Percentiles rank a stretch among this genome's conserved stretches.
These are phyloP conservation scores for Amphibalanus amphitrite DNA, from an alignment of 1,140 invertebrate species.

Conservation along the genomic window DNA sequence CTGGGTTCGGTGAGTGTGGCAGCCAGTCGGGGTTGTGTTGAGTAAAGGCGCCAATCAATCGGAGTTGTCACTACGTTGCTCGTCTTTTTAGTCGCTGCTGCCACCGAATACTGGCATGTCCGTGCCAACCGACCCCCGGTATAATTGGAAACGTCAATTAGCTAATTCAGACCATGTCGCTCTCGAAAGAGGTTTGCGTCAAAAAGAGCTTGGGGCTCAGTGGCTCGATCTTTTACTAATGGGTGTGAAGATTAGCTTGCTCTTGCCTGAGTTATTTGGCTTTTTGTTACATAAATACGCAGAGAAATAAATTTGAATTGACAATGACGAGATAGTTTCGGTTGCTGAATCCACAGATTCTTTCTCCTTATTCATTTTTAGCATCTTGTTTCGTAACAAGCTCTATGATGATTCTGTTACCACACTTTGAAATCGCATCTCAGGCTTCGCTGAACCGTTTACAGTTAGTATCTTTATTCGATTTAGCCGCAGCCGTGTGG, in stretches of 20 bases:
- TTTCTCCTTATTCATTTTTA: too few relatives aligned
- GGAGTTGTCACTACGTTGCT: constrained; percentile 3
- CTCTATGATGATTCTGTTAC: neutral
- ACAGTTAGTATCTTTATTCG: neutral
- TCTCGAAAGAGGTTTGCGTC: neutral
- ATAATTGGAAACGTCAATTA: neutral
- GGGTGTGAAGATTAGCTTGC: too few relatives aligned
- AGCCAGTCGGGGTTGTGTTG: constrained; percentile 30
- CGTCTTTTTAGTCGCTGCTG: neutral
- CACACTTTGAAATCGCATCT: neutral
- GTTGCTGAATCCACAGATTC: too few relatives aligned
- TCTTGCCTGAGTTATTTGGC: too few relatives aligned
- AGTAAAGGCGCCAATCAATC: neutral
- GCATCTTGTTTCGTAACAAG: too few relatives aligned
- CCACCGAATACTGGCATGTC: constrained; percentile 3
- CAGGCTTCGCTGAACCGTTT: neutral
- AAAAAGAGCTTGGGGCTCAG: too few relatives aligned
- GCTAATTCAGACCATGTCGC: neutral
- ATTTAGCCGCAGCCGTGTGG: neutral
- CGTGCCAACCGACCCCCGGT: neutral
- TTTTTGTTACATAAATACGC: too few relatives aligned
- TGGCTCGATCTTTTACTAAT: too few relatives aligned
- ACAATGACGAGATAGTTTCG: too few relatives aligned
- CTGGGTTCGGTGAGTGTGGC: constrained; percentile 23
- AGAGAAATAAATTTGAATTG: too few relatives aligned